A percentile compares a stretch with the other conserved stretches of the same genome.
phyloP scores from a whole-genome alignment of 2,888 invertebrate species.

The Vandiemenella viatica region DNA sequence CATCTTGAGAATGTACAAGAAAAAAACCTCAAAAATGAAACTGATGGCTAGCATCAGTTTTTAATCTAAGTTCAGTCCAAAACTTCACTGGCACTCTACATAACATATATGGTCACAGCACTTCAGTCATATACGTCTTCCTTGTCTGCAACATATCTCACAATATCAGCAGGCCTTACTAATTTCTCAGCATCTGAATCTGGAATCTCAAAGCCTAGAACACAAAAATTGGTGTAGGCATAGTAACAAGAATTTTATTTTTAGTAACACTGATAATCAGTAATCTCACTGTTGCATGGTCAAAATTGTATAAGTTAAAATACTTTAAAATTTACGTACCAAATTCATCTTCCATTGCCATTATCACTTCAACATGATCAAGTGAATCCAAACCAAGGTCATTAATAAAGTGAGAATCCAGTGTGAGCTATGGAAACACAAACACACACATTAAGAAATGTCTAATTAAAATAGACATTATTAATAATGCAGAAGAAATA shows the following conservation, averaged over 20 bases:
- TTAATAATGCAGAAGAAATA: no score
- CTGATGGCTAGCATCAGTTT: no score
- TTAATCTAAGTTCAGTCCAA: no score
- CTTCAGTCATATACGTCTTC: slow-evolving; percentile 77
- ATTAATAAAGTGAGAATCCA: slow-evolving; percentile 91
- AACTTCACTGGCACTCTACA: no score
- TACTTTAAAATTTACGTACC: slow-evolving; percentile 35
- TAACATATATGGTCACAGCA: no score
- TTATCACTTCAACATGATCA: slow-evolving; percentile 98
- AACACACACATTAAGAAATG: no score
- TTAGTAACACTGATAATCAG: no score
- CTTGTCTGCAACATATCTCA: slow-evolving; percentile 88
- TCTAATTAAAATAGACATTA: no score
- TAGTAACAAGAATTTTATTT: neutral
- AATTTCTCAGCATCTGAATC: slow-evolving; percentile 91
- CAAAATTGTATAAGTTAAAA: neutral
- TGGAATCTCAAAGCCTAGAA: slow-evolving; percentile 87
- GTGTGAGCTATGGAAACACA: slow-evolving; percentile 52
- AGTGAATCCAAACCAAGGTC: slow-evolving; percentile 95
- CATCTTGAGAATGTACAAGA: no score
- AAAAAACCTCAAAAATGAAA: no score
- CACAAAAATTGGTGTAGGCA: slow-evolving; percentile 6
- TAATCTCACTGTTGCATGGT: no score
- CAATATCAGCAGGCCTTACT: slow-evolving; percentile 78
- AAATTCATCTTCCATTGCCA: slow-evolving; percentile 99